Evolutionary conservation across 2,797 vertebrate genomes (phyloP).

Genomic region (Argentina silus): DNA sequence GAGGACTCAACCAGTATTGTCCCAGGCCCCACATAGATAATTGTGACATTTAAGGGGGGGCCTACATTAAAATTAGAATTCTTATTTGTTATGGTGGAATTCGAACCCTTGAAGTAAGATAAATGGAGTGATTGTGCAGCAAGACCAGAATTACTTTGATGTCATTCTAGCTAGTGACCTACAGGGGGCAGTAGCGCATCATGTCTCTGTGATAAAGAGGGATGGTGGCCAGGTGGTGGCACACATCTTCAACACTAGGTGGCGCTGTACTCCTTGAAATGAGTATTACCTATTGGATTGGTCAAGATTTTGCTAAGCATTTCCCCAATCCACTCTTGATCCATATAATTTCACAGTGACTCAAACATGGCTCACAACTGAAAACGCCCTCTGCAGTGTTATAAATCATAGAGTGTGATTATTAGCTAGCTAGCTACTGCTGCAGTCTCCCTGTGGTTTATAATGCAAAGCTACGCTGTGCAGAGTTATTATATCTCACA

Average conservation of each 20-base stretch:
- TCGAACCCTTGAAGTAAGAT: too few relatives aligned
- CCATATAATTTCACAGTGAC: neutral
- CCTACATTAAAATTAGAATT: too few relatives aligned
- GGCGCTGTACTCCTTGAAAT: constrained; percentile 7
- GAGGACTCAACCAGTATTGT: too few relatives aligned
- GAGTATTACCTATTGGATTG: neutral
- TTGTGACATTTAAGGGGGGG: too few relatives aligned
- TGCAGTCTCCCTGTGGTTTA: too few relatives aligned
- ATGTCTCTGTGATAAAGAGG: neutral
- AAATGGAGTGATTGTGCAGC: too few relatives aligned
- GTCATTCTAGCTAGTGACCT: neutral
- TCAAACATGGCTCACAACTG: neutral
- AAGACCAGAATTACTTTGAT: neutral
- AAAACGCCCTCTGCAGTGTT: neutral
- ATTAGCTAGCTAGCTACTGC: neutral
- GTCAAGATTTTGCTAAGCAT: neutral
- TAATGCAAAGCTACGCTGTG: too few relatives aligned
- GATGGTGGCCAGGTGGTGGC: neutral
- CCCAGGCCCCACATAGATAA: too few relatives aligned
- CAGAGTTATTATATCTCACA: too few relatives aligned
- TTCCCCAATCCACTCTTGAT: neutral
- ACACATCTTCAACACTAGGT: neutral
- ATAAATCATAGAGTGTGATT: neutral
- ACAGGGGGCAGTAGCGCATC: neutral
- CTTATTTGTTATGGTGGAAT: too few relatives aligned